Percentiles rank a stretch among this genome's conserved stretches.
Conservation (phyloP, 1,140 invertebrate species). For the Drosophila watanabei region DNA sequence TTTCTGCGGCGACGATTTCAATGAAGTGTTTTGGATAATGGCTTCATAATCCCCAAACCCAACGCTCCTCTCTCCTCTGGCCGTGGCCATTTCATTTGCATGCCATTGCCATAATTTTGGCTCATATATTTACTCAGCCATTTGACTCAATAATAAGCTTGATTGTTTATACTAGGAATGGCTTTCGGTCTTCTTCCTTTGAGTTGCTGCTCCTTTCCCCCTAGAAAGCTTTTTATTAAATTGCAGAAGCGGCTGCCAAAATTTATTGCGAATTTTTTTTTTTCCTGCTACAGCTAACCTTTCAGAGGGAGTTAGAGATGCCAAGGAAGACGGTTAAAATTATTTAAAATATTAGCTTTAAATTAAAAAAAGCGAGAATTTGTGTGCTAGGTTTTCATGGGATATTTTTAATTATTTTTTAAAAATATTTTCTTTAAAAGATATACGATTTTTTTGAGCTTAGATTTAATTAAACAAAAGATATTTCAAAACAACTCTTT, state of each 20-base stretch:
- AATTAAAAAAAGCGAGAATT: too few relatives aligned
- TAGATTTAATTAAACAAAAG: too few relatives aligned
- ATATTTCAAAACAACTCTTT: too few relatives aligned
- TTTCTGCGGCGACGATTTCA: constrained; percentile 53
- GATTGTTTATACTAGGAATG: constrained; percentile 61
- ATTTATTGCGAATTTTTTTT: constrained; percentile 81
- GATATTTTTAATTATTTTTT: too few relatives aligned
- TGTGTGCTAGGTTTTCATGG: too few relatives aligned
- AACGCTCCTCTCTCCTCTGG: too few relatives aligned
- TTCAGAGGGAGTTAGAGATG: constrained; percentile 4
- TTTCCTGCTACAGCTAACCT: constrained; percentile 42
- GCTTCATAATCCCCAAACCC: constrained; percentile 55
- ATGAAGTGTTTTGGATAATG: constrained; percentile 46
- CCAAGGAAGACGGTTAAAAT: not conserved
- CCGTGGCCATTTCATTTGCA: constrained; percentile 82
- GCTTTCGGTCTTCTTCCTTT: not conserved
- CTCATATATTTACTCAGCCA: constrained; percentile 72
- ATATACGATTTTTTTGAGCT: too few relatives aligned
- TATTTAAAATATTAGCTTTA: too few relatives aligned
- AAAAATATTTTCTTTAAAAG: too few relatives aligned
- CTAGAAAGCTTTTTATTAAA: constrained; percentile 76
- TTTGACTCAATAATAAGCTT: constrained; percentile 74
- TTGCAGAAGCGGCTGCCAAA: constrained; percentile 66
- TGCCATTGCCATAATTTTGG: constrained; percentile 78
- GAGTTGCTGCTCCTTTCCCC: not conserved